Conservation (phyloP, 2,113 vertebrate genomes). For the Upupa epops region DNA sequence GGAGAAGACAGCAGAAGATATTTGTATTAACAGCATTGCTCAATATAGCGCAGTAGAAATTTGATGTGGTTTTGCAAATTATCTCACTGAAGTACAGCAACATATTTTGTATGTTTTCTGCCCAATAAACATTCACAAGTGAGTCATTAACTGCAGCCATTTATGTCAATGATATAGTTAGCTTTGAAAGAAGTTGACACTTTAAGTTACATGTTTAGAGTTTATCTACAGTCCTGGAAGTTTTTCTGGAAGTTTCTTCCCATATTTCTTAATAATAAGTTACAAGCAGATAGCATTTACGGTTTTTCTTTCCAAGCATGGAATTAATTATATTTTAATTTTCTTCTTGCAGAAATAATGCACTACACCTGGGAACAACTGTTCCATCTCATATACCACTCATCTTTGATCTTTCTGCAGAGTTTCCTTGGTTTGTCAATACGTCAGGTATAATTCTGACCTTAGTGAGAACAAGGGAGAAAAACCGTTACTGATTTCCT, state of each 20-base stretch:
- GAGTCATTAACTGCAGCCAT: not conserved
- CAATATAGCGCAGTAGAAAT: not conserved
- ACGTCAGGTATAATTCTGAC: not conserved
- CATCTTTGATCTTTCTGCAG: not conserved
- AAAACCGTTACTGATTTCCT: not conserved
- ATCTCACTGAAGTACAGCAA: not conserved
- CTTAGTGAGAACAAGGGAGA: not conserved
- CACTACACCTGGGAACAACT: not conserved
- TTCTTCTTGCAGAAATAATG: not conserved
- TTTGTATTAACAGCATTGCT: not conserved
- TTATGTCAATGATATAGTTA: slow-evolving; percentile 14
- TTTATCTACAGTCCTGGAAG: not conserved
- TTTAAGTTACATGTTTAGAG: not conserved
- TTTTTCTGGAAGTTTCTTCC: not conserved
- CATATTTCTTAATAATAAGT: not conserved
- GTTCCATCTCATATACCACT: not conserved
- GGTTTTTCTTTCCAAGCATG: not conserved
- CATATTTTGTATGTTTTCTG: not conserved
- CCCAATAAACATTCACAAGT: slow-evolving; percentile 13
- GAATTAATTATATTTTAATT: not conserved
- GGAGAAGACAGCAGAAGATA: not conserved
- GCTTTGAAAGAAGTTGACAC: not conserved
- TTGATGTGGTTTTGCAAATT: not conserved
- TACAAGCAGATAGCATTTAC: not conserved
- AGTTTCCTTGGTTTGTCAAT: not conserved